Evolutionary conservation across 2,797 vertebrate species (phyloP), one percentile per base, ranked within the genome.

Genomic region (Moxostoma hubbsi): DNA sequence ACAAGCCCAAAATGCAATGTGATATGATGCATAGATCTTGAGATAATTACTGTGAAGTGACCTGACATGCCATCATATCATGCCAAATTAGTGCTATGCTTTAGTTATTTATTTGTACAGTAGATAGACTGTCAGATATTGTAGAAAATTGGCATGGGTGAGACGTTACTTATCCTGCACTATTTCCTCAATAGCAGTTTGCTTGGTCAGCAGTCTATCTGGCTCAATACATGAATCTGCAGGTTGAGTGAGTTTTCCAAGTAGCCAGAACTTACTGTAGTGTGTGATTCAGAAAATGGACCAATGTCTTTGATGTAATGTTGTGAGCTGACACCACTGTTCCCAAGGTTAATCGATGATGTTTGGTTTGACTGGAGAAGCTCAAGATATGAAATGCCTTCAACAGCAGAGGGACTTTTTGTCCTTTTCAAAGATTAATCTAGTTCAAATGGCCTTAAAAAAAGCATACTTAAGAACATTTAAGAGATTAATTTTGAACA

Each of bases 281-380:
- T 68, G 36, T 54, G 69, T 66, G 81, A 84, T 80, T 80, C 49
- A 74, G 46, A 15, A 63, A 55, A 69, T 10, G 13, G 11, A 64
- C 66, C 77, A 71, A 75, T 79, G 82, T 83, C 75, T 82, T 81
- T 81, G 82, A 84, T 82, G 82, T 86, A 82, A 71, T 82, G 75
- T 82, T 66, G 47, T 76, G 73, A 73, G 78, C 81, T 79, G 79
- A 76, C 81, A 49, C 49, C 62, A 43, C 43, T 79, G 57, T 72
- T 77, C 53, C 68, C 66, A 57, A 50, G 50, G 79, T 65, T 85
- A 76, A 78, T 79, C 9, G 50, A 62, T 54, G 79, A 50, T 66
- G 15, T 77, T 70, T 66, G 63, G 68, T 83, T 75, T 79, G 63
- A 59, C 70, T 50, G 49, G 16, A 61, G 62, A 47, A 77, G 47